Conservation (phyloP, 2,797 vertebrate species). For the Anguilla megastoma region DNA sequence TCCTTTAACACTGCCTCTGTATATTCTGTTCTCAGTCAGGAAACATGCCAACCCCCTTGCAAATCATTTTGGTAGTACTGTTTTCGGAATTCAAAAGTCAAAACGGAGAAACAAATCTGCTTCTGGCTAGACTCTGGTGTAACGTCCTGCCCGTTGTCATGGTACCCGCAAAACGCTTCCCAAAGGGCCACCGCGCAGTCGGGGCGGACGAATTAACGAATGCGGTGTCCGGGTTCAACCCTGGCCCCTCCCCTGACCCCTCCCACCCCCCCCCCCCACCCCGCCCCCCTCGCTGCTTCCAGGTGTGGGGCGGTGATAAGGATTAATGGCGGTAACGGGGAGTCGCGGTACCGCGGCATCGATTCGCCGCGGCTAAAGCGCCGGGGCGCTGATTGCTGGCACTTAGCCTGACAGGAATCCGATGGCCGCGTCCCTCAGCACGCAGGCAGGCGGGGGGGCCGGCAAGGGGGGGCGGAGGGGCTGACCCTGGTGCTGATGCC, state of each 20-base stretch:
- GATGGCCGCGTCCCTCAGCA: slow-evolving; percentile 55
- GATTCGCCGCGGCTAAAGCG: slow-evolving; percentile 63
- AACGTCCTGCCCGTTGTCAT: too few relatives aligned
- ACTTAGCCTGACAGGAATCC: slow-evolving; percentile 68
- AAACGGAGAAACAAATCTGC: background rate
- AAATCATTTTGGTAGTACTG: background rate
- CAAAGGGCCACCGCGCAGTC: background rate
- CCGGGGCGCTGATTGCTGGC: slow-evolving; percentile 49
- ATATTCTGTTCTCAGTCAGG: background rate
- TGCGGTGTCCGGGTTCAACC: background rate
- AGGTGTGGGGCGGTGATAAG: slow-evolving; percentile 64
- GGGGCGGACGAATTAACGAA: background rate
- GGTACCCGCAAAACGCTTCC: background rate
- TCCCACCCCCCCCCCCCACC: background rate
- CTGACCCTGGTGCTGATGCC: background rate
- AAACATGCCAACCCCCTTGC: background rate
- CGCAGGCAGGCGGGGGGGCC: background rate
- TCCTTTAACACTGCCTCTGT: background rate
- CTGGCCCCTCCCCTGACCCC: background rate
- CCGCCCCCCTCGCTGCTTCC: slow-evolving; percentile 7
- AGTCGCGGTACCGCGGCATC: slow-evolving; percentile 62
- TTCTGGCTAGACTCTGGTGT: background rate
- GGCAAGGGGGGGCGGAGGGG: background rate
- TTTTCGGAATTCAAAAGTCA: background rate
- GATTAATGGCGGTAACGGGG: slow-evolving; percentile 63